Evolutionary conservation across 2,888 invertebrate genomes (phyloP).

Genomic region (Ormyrus rosae): DNA sequence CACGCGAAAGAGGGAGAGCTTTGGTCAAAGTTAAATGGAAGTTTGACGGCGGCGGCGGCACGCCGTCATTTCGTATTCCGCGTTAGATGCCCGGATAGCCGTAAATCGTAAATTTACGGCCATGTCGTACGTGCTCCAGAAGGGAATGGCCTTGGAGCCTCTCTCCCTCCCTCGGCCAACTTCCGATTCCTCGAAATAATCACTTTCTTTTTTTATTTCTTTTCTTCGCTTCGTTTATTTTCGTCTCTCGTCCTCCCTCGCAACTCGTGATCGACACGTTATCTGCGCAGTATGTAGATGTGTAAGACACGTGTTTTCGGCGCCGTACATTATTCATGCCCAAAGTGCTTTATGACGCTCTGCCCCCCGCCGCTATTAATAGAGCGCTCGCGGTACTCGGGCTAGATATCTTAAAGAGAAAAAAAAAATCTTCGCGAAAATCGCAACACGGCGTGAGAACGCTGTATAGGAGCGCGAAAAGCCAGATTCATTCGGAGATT

Average conservation of each 20-base stretch:
- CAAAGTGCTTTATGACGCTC: background rate
- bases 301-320: constrained; percentile 6
- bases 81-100: constrained; percentile 59
- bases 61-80: constrained; percentile 61
- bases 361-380: no score
- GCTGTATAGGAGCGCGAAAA: background rate
- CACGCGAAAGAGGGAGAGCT: constrained; percentile 30
- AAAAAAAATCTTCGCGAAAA: no score
- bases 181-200: constrained; percentile 55
- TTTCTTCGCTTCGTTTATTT: background rate
- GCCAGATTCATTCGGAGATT: constrained; percentile 34
- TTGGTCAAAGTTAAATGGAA: constrained; percentile 61
- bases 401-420: no score
- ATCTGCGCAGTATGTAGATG: background rate
- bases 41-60: constrained; percentile 50
- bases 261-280: background rate
- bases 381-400: no score
- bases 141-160: constrained; percentile 57
- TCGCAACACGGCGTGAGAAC: background rate
- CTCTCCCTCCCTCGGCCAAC: constrained; percentile 32
- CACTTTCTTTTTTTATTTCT: constrained; percentile 35
- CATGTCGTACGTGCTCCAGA: constrained; percentile 60
- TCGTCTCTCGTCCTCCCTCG: background rate
- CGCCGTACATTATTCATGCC: constrained; percentile 42
- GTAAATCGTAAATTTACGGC: constrained; percentile 64